Base-by-base conservation (phyloP, 2,113 vertebrate species). In the Vimba vimba region DNA sequence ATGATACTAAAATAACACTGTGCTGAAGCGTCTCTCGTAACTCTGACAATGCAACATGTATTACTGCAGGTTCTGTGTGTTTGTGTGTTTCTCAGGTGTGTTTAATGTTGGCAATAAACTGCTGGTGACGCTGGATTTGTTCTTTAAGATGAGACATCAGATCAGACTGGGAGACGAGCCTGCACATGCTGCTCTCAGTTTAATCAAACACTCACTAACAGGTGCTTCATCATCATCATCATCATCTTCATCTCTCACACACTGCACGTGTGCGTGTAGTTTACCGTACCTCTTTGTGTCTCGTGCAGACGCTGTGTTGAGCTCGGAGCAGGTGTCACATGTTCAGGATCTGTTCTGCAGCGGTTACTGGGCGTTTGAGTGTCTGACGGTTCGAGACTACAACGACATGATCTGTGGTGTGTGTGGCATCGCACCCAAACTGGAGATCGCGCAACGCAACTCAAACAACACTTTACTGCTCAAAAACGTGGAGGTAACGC, bases 331-430 rank as follows among this genome's bases (percentile, higher is more conserved):
- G 88, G 88, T 92, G 23, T 90, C 87, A 86, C 95, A 95, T 86
- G 92, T 99, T 23, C 95, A 95, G 83, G 97, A 98, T n/a, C 93
- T 99, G 86, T 92, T 99, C 80, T 96, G 96, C 92, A 96, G 93
- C 66, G 98, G 98, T 77, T 99, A 98, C 87, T 99, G 98, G 98
- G 97, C 98, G 73, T 99, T 99, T 12, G 98, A 99, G 87, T 97
- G 97, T 85, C 94, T 99, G 60, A 99, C 98, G 0, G 90, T 97
- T 45, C 95, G 98, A 3, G 98, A 99, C 92, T 99, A 98, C 92
- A 99, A 99, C 7, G 98, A 99, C 87, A 99, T 99, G 98, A 99
- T 99, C 92, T 99, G 98, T 86, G 98, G 98, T 21, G 93, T 99
- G 89, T 99, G 98, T 82, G 98, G 98, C 3, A 94, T 99, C 84